These are phyloP conservation scores for Luperina testacea DNA, from an alignment of 2,888 invertebrate genomes.

Conservation along the genomic window DNA sequence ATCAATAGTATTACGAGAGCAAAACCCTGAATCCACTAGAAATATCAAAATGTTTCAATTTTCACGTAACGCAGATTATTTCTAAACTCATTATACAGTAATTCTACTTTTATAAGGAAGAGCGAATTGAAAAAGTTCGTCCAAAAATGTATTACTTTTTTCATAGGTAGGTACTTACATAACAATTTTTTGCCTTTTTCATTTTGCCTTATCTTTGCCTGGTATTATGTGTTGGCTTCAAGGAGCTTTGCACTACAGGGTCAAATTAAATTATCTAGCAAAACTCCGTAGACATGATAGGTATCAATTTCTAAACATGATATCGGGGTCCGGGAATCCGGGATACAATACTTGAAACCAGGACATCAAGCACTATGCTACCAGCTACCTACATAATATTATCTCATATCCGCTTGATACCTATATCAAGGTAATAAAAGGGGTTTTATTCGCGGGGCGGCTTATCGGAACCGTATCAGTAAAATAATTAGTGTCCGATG, in stretches of 20 bases:
- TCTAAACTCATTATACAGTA: slow-evolving; percentile 78
- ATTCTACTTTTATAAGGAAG: slow-evolving; percentile 68
- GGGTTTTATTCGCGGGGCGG: neutral
- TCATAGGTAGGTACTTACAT: neutral
- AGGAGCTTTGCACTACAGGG: neutral
- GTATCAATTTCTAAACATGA: too few species aligned
- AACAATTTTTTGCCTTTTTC: neutral
- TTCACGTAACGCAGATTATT: slow-evolving; percentile 26
- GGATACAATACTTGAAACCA: too few species aligned
- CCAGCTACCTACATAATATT: too few species aligned
- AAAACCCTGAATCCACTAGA: neutral
- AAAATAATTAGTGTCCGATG: neutral
- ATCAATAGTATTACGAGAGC: neutral
- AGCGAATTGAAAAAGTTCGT: slow-evolving; percentile 50
- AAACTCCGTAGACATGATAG: too few species aligned
- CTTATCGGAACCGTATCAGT: neutral
- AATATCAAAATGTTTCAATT: slow-evolving; percentile 8
- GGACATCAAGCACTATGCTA: too few species aligned
- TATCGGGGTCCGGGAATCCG: too few species aligned
- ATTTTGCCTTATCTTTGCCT: slow-evolving; percentile 2
- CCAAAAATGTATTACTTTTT: slow-evolving; percentile 6
- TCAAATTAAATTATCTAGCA: too few species aligned
- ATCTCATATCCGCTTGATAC: neutral
- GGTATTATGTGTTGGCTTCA: neutral
- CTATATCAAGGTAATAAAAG: neutral